These are phyloP conservation scores for Crotalus viridis DNA, from an alignment of 2,113 vertebrate species.

Conservation along the genomic window DNA sequence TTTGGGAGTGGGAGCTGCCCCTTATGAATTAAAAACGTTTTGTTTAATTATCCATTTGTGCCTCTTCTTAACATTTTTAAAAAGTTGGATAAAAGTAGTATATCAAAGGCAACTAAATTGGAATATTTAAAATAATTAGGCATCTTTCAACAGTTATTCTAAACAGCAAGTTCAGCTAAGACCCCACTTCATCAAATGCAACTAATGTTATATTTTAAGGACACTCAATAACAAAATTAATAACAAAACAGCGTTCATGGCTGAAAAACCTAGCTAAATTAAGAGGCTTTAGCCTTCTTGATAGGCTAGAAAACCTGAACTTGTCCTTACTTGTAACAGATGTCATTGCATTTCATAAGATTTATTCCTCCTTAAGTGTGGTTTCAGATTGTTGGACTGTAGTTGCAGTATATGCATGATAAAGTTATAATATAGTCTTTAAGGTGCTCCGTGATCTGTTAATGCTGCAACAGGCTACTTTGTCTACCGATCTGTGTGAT, in stretches of 20 bases:
- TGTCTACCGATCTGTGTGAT: background rate
- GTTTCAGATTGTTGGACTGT: background rate
- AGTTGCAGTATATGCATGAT: background rate
- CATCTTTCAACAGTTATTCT: background rate
- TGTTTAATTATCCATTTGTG: background rate
- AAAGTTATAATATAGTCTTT: background rate
- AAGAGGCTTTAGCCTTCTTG: background rate
- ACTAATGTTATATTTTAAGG: background rate
- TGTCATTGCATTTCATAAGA: background rate
- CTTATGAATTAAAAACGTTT: background rate
- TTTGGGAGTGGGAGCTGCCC: too few species aligned
- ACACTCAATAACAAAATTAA: background rate
- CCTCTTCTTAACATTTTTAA: background rate
- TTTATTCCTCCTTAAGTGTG: background rate
- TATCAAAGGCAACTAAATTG: background rate
- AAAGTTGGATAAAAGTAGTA: background rate
- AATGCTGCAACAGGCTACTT: too few species aligned
- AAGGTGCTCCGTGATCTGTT: background rate
- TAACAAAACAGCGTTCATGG: too few species aligned
- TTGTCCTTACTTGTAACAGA: background rate
- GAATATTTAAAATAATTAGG: background rate
- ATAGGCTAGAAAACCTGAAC: background rate
- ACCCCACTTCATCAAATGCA: background rate
- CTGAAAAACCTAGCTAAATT: background rate
- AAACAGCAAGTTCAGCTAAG: background rate